Conservation (phyloP, 2,888 invertebrate species). For the Cremastinae sp. region DNA sequence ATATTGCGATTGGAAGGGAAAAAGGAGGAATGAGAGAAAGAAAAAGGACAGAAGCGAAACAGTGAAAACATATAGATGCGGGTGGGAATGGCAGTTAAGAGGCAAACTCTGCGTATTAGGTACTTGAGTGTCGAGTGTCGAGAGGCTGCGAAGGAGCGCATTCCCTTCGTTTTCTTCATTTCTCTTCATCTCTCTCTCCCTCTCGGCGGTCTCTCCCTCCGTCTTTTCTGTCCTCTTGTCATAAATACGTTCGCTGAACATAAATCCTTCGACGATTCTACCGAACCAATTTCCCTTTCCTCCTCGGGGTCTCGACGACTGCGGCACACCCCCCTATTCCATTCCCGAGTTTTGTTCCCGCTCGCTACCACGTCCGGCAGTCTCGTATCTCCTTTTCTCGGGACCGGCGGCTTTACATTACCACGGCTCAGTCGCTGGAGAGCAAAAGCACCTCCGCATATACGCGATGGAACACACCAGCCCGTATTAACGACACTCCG, state of each 20-base stretch:
- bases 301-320: constrained; percentile 40
- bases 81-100: constrained; percentile 40
- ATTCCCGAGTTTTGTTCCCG: constrained; percentile 16
- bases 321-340: constrained; percentile 18
- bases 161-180: constrained; percentile 44
- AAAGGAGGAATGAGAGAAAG: not conserved
- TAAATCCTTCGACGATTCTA: constrained; percentile 66
- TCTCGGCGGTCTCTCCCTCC: constrained; percentile 48
- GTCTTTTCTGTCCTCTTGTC: constrained; percentile 56
- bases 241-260: constrained; percentile 65
- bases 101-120: constrained; percentile 40
- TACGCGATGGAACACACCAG: constrained; percentile 31
- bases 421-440: constrained; percentile 31
- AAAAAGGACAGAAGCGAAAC: constrained; percentile 2
- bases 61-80: constrained; percentile 36
- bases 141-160: constrained; percentile 51
- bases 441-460: constrained; percentile 44
- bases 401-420: constrained; percentile 42
- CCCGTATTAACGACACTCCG: constrained; percentile 52
- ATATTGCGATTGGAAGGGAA: constrained; percentile 13
- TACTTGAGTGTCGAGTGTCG: constrained; percentile 56
- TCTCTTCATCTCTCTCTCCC: constrained; percentile 36
- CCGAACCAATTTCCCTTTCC: constrained; percentile 65
- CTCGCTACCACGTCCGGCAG: not conserved
- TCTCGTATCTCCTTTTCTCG: constrained; percentile 20